These are phyloP conservation scores for Clinocottus analis DNA, from an alignment of 2,113 vertebrate species.

Conservation along the genomic window DNA sequence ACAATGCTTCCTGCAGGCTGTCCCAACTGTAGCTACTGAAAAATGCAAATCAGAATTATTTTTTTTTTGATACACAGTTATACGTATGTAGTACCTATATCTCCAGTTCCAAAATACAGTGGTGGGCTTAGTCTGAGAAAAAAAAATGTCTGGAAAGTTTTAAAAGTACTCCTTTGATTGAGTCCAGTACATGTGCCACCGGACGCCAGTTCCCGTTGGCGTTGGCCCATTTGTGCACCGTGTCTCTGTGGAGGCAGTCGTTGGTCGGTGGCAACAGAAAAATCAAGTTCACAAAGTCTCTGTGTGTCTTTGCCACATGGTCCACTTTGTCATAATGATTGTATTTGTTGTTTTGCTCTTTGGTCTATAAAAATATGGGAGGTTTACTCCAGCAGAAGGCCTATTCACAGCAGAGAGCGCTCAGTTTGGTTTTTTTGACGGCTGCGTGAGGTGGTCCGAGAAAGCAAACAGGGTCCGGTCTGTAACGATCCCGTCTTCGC, in stretches of 20 bases:
- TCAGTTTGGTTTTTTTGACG: conserved; percentile 63
- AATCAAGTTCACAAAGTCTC: conserved; percentile 40
- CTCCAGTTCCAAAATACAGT: conserved; percentile 88
- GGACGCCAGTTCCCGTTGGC: conserved; percentile 51
- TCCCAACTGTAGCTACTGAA: conserved; percentile 89
- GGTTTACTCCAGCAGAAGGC: conserved; percentile 92
- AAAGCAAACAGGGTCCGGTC: conserved; percentile 80
- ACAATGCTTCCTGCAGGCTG: conserved; percentile 87
- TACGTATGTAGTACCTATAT: conserved; percentile 82
- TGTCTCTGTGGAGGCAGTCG: conserved; percentile 32
- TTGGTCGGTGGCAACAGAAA: conserved; percentile 29
- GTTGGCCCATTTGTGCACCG: conserved; percentile 49
- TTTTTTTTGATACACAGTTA: conserved; percentile 77
- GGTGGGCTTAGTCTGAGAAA: conserved; percentile 89
- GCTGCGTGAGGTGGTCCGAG: conserved; percentile 51
- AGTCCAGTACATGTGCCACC: conserved; percentile 57
- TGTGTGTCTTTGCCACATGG: conserved; percentile 64
- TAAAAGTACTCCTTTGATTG: conserved; percentile 83
- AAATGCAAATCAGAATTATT: conserved; percentile 85
- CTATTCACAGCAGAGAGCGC: conserved; percentile 87
- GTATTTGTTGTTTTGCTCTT: conserved; percentile 86
- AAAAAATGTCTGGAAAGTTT: conserved; percentile 85
- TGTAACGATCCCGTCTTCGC: conserved; percentile 52
- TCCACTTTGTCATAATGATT: conserved; percentile 71
- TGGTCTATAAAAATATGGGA: conserved; percentile 98